A percentile compares a stretch with the other conserved stretches of the same genome.
Conservation (phyloP, 2,888 invertebrate species). For the Sinohyriopsis cumingii region DNA sequence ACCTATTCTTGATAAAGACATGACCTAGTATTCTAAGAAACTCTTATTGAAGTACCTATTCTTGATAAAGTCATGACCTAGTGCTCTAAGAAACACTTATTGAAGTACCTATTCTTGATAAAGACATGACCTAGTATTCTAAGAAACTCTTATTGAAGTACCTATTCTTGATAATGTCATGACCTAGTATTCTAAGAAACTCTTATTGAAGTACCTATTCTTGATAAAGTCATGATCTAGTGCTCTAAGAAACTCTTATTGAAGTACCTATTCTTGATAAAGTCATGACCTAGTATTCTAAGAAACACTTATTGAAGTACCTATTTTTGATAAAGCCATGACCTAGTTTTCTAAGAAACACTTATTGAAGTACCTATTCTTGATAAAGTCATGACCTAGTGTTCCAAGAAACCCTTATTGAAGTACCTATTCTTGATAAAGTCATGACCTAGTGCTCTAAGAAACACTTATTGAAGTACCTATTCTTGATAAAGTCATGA, state of each 20-base stretch:
- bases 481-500: background rate
- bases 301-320: background rate
- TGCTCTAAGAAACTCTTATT: no score
- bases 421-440: background rate
- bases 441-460: no score
- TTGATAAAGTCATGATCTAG: background rate
- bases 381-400: background rate
- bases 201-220: background rate
- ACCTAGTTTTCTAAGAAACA: no score
- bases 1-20: background rate
- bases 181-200: no score
- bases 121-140: no score
- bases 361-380: background rate
- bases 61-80: background rate
- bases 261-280: background rate
- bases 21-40: no score
- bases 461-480: background rate
- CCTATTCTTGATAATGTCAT: background rate
- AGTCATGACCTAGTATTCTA: no score
- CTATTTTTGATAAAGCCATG: background rate
- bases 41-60: background rate
- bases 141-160: background rate
- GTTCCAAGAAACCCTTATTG: no score
- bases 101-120: background rate
- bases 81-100: no score